Evolutionary conservation across 2,797 vertebrate species (phyloP), one percentile per base, ranked within the genome.

Genomic region (Urosaurus nigricauda): DNA sequence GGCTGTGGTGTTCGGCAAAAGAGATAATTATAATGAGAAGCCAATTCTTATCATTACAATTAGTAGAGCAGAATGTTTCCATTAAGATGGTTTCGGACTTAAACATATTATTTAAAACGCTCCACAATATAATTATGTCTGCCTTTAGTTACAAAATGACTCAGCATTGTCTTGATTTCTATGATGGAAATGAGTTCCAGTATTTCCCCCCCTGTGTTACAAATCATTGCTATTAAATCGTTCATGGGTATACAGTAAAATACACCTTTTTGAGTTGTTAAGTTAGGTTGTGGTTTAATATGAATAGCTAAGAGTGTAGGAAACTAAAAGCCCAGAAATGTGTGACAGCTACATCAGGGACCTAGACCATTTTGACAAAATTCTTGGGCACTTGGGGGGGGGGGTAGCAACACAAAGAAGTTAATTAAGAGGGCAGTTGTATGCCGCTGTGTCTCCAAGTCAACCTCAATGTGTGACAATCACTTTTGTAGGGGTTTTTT

Each of bases 1-100:
- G n/a, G 0, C 71, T 85, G 19, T 35, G 12, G 8, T 19, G 0
- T 26, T 7, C 79, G 85, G 51, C 47, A 35, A 65, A 91, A 86
- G 68, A 86, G 56, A 81, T 92, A 89, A 65, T 86, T 37, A 19
- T 91, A 88, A 91, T 63, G 73, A 53, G 68, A 35, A 81, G 35
- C 87, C n/a, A 58, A 0, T 77, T 88, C 86, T 71, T 74, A 60
- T 73, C 84, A 63, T 91, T 86, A 83, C 84, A 83, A 79, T 86
- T 84, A 86, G 80, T 74, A 32, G 56, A 71, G 58, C 87, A 79
- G 75, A 83, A 91, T 89, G 74, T 89, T 84, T 84, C 73, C 80
- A 79, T 84, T 86, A 71, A 56, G 12, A 32, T 74, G 32, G 89
- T 87, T 87, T 83, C 21, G 14, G 81, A 79, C 85, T 74, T 65